A percentile compares a stretch with the other conserved stretches of the same genome.
Conservation (phyloP, 2,113 vertebrate species). For the Mesoclemmys tuberculata region DNA sequence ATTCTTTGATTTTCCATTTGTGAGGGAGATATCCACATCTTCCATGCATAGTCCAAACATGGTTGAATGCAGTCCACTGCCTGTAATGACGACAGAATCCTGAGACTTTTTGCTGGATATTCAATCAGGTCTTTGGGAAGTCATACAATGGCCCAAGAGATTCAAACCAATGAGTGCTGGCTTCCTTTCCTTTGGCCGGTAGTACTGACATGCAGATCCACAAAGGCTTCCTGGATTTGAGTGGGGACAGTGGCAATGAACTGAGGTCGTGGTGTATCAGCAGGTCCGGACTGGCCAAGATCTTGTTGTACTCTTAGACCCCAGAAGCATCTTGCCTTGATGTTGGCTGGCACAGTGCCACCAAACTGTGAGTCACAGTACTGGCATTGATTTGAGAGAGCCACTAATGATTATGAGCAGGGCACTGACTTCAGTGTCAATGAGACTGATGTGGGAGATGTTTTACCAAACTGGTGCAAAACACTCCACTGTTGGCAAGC, state of each 20-base stretch:
- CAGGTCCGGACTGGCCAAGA: neutral
- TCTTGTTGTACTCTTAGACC: neutral
- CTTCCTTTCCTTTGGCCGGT: neutral
- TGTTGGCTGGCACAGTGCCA: neutral
- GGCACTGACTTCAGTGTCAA: neutral
- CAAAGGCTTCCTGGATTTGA: neutral
- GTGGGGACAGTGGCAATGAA: neutral
- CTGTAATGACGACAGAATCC: neutral
- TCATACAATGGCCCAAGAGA: neutral
- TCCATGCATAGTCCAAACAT: neutral
- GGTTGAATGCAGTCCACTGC: neutral
- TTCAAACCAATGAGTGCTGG: neutral
- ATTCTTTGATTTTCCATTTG: neutral
- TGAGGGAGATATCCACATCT: neutral
- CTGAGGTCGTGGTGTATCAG: neutral
- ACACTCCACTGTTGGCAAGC: neutral
- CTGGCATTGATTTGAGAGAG: neutral
- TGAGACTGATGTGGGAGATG: neutral
- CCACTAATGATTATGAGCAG: neutral
- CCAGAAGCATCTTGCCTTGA: neutral
- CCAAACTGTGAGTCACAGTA: neutral
- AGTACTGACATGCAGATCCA: neutral
- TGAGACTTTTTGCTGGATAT: neutral
- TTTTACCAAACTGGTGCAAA: neutral
- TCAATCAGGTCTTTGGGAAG: neutral